Percentiles rank a stretch among this genome's conserved stretches.
These are phyloP conservation scores for Polydesmus complanatus DNA, from an alignment of 2,888 invertebrate species.

Conservation along the genomic window DNA sequence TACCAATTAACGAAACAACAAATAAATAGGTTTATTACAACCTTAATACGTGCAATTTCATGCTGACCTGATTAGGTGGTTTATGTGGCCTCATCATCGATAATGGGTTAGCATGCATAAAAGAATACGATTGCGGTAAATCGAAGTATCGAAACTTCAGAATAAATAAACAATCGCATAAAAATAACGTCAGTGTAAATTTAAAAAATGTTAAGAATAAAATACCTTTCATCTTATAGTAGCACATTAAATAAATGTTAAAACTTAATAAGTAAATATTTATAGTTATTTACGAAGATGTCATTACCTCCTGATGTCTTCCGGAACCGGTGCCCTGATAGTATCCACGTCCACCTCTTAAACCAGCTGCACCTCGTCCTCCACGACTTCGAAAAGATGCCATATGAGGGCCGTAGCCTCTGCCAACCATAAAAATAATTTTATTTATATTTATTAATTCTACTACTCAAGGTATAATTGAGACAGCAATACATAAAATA, in stretches of 20 bases:
- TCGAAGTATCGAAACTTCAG: background rate
- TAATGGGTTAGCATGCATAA: background rate
- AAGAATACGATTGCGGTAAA: background rate
- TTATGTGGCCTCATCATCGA: background rate
- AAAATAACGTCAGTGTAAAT: too few relatives aligned
- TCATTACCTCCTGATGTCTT: conserved; percentile 1
- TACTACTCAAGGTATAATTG: too few relatives aligned
- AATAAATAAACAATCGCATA: too few relatives aligned
- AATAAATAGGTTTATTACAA: background rate
- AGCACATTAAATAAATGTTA: background rate
- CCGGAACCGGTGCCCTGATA: background rate
- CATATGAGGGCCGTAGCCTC: background rate
- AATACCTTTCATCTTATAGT: background rate
- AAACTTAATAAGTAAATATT: conserved; percentile 1
- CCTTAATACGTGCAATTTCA: background rate
- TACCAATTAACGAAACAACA: too few relatives aligned
- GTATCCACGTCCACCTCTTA: conserved; percentile 12
- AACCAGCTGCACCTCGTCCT: conserved; percentile 15
- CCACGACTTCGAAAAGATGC: conserved; percentile 8
- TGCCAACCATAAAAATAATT: too few relatives aligned
- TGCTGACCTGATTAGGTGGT: background rate
- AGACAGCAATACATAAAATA: too few relatives aligned
- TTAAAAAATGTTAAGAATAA: too few relatives aligned
- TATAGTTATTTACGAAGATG: background rate
- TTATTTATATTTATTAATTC: too few relatives aligned